Evolutionary conservation across 2,888 invertebrate species (phyloP), one percentile per base, ranked within the genome.

Genomic region (Phrixothrix hirtus): DNA sequence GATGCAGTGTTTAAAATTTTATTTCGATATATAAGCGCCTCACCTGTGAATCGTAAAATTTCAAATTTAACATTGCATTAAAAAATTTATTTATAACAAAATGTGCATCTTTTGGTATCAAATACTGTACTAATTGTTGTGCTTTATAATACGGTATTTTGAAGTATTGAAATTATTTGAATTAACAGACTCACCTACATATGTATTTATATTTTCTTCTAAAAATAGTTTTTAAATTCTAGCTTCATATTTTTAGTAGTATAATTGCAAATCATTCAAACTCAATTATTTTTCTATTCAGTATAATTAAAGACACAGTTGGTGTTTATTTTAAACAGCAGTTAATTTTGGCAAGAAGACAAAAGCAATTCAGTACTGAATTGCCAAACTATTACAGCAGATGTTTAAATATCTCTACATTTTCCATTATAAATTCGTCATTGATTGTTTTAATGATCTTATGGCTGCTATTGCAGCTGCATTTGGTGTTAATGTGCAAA

Each of bases 401-500:
- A n/a, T n/a, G n/a, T n/a, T n/a, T n/a, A n/a, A n/a, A n/a, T n/a
- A n/a, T n/a, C n/a, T n/a, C n/a, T n/a, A n/a, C n/a, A n/a, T n/a
- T n/a, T n/a, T n/a, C n/a, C n/a, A n/a, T n/a, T n/a, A n/a, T n/a
- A n/a, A n/a, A 35, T 61, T 62, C 67, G 74, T 69, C 72, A 75
- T 75, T 74, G 75, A 74, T 67, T 74, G 74, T 62, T 72, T 74
- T 46, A 62, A 62, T 36, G 69, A 67, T 52, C 63, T 64, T 26
- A 74, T 74, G 73, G 74, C 75, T 55, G 73, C 74, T 57, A 63
- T 75, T 37, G 72, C 69, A 61, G 72, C 72, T 48, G 67, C 70
- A 26, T 61, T 75, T 43, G 71, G 72, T 15, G 66, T 64, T 49
- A 63, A 67, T 26, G 74, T 74, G 58, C 63, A 71, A 26, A 67